Base-by-base conservation (phyloP, 2,888 invertebrate genomes). In the Catocala nupta region DNA sequence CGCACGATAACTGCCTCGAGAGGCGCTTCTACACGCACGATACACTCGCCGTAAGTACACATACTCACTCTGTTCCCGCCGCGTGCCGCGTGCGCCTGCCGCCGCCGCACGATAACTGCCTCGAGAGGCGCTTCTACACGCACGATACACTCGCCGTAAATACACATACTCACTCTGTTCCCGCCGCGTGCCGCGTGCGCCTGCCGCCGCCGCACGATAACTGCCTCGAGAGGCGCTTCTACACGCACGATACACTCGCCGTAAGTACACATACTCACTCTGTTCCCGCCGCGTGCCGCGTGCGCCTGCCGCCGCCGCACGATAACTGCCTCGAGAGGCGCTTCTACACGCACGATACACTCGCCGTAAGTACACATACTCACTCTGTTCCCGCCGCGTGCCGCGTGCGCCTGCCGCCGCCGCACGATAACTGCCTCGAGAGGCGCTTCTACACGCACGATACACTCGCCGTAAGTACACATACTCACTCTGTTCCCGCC, bases 241-340 rank as follows among this genome's bases (percentile, higher is more conserved):
- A 84, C 76, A 82, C 85, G 12, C 68, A 81, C 55, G 92, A 92
- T 80, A 88, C 88, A 68, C 86, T 91, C 62, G 81, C 86, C 62
- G 91, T 92, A 55, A 68, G 68, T 70, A 59, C 52, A 0, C n/a
- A n/a, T 36, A 9, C 48, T 36, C 36, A 36, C 36, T 93, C 47
- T 5, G 3, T 13, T 8, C 16, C 0, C 63, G 95, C 96, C 64
- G 95, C 97, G 53, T 97, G 97, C 88, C 95, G 98, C 70, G 96
- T 99, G 71, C 95, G 98, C 34, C 95, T 97, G 80, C 98, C 99
- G 58, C 95, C 97, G 71, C 98, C 99, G 48, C 96, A 96, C 75
- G 97, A 97, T 53, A 95, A 96, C 75, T 95, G 96, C 79, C 91
- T 98, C 64, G 97, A 97, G 85, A 95, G 99, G 44, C 96, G 97